These are phyloP conservation scores for Rhynchophorus ferrugineus DNA, from an alignment of 1,140 invertebrate species.

Conservation along the genomic window DNA sequence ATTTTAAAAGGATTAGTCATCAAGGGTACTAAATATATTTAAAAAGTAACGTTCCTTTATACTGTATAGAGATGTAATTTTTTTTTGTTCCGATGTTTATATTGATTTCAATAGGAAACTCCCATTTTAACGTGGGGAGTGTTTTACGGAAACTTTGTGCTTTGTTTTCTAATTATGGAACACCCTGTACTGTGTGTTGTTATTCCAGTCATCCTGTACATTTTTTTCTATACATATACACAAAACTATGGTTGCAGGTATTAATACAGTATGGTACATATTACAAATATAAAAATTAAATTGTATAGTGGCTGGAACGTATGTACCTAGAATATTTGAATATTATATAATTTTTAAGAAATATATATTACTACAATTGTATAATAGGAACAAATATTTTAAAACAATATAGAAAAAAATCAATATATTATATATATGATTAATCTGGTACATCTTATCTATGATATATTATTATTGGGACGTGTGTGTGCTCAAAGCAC, in stretches of 20 bases:
- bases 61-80: no score
- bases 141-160: neutral
- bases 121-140: neutral
- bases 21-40: neutral
- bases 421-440: conserved; percentile 14
- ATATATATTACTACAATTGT: conserved; percentile 8
- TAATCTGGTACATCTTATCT: conserved; percentile 9
- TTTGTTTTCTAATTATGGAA: conserved; percentile 2
- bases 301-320: conserved; percentile 17
- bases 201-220: conserved; percentile 22
- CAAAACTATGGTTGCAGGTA: conserved; percentile 9
- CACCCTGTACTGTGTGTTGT: conserved; percentile 14
- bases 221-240: conserved; percentile 10
- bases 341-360: conserved; percentile 9
- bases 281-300: conserved; percentile 7
- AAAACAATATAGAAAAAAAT: conserved; percentile 14
- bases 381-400: conserved; percentile 17
- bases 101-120: no score
- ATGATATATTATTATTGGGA: conserved; percentile 21
- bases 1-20: neutral
- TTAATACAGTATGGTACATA: conserved; percentile 10
- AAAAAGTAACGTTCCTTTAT: neutral
- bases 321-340: conserved; percentile 19
- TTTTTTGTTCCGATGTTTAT: no score
- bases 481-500: conserved; percentile 14